Percentiles rank a stretch among this genome's conserved stretches.
Evolutionary conservation across 2,113 vertebrate species (phyloP).

Genomic region (Heloderma charlesbogerti): DNA sequence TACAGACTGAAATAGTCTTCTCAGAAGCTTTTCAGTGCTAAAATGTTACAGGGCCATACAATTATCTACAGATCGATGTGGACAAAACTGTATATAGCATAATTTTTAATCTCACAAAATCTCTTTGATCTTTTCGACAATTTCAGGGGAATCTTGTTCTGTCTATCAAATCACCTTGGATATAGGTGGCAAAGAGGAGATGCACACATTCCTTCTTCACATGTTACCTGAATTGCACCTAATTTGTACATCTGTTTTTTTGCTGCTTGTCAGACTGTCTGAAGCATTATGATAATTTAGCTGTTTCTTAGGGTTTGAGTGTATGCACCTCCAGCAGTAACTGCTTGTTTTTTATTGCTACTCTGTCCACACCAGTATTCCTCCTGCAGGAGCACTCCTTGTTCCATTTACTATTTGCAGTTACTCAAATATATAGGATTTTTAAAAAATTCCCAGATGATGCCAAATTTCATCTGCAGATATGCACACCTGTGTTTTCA

Average conservation of each 20-base stretch:
- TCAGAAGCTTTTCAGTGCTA: too few species aligned
- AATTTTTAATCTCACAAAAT: too few species aligned
- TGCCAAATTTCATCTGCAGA: neutral
- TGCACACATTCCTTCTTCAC: neutral
- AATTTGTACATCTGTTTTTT: neutral
- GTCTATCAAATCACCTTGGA: neutral
- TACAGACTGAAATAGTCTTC: too few species aligned
- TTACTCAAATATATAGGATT: neutral
- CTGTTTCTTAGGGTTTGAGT: neutral
- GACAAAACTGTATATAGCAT: too few species aligned
- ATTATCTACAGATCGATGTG: too few species aligned
- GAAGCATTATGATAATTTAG: neutral
- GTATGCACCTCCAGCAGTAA: neutral
- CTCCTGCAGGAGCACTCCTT: neutral
- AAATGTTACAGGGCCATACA: too few species aligned
- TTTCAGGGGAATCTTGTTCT: too few species aligned
- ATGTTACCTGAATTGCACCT: neutral
- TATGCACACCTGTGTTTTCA: neutral
- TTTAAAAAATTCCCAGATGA: conserved; percentile 19
- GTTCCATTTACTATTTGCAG: conserved; percentile 38
- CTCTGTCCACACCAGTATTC: neutral
- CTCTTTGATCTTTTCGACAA: too few species aligned
- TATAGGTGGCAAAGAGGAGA: neutral
- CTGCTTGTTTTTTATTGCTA: neutral
- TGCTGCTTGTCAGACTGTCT: neutral